Conservation (phyloP, 2,888 invertebrate genomes). For the Pharmacophagus antenor region DNA sequence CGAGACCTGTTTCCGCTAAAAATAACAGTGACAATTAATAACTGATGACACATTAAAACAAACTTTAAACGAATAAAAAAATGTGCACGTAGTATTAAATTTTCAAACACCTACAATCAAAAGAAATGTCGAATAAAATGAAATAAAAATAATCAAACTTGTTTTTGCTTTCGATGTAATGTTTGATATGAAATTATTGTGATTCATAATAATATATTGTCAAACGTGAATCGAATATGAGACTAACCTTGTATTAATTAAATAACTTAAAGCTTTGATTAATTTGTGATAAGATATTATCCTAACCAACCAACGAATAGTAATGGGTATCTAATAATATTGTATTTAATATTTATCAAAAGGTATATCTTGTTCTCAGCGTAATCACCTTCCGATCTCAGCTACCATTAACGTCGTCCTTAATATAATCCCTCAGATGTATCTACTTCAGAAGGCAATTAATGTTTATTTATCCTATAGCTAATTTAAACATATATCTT, state of each 20-base stretch:
- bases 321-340: constrained; percentile 25
- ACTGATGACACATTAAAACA: too few relatives aligned
- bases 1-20: too few relatives aligned
- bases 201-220: not conserved
- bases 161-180: not conserved
- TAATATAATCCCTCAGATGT: not conserved
- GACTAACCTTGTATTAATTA: constrained; percentile 9
- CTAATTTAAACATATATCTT: not conserved
- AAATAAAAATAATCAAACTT: not conserved
- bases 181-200: not conserved
- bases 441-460: not conserved
- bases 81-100: too few relatives aligned
- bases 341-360: constrained; percentile 21
- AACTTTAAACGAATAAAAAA: too few relatives aligned
- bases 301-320: constrained; percentile 17
- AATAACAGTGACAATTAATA: too few relatives aligned
- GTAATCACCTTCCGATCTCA: constrained; percentile 3
- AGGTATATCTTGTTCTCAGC: constrained; percentile 16
- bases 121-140: too few relatives aligned
- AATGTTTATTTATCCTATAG: not conserved
- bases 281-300: constrained; percentile 18
- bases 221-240: not conserved
- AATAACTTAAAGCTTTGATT: constrained; percentile 9
- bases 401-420: constrained; percentile 13
- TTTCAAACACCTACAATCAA: too few relatives aligned